Evolutionary conservation across 2,797 vertebrate genomes (phyloP).

Genomic region (Sternarchorhynchus goeldii): DNA sequence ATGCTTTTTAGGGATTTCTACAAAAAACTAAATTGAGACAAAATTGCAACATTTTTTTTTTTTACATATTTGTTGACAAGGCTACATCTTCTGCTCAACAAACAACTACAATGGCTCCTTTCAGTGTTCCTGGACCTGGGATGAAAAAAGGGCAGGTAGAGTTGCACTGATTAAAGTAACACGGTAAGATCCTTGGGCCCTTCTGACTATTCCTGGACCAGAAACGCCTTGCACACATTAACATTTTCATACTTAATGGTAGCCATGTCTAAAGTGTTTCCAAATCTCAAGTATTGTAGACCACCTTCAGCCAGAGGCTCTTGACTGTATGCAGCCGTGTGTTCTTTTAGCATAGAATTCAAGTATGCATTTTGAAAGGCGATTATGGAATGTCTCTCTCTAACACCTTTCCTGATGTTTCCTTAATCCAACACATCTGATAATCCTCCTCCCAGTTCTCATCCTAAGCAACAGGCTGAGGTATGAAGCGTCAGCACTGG

Average conservation of each 20-base stretch:
- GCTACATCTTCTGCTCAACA: slow-evolving; percentile 69
- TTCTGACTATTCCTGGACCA: background rate
- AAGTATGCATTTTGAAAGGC: too few species aligned
- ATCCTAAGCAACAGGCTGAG: background rate
- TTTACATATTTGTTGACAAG: slow-evolving; percentile 27
- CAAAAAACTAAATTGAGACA: background rate
- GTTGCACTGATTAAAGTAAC: slow-evolving; percentile 64
- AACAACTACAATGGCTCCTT: slow-evolving; percentile 71
- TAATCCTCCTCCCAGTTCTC: background rate
- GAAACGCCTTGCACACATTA: background rate
- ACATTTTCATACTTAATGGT: too few species aligned
- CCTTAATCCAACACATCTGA: too few species aligned
- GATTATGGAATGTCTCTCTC: slow-evolving; percentile 23
- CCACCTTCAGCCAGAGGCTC: too few species aligned
- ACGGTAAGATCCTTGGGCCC: slow-evolving; percentile 62
- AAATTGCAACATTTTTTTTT: background rate
- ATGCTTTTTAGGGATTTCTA: too few species aligned
- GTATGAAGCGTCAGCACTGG: slow-evolving; percentile 45
- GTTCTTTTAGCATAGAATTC: too few species aligned
- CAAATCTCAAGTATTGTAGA: too few species aligned
- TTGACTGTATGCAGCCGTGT: too few species aligned
- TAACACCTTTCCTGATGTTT: too few species aligned
- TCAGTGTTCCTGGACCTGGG: slow-evolving; percentile 74
- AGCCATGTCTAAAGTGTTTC: too few species aligned
- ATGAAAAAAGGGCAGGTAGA: slow-evolving; percentile 57